These are phyloP conservation scores for Sycophaga agraensis DNA, from an alignment of 1,140 invertebrate genomes.

Conservation along the genomic window DNA sequence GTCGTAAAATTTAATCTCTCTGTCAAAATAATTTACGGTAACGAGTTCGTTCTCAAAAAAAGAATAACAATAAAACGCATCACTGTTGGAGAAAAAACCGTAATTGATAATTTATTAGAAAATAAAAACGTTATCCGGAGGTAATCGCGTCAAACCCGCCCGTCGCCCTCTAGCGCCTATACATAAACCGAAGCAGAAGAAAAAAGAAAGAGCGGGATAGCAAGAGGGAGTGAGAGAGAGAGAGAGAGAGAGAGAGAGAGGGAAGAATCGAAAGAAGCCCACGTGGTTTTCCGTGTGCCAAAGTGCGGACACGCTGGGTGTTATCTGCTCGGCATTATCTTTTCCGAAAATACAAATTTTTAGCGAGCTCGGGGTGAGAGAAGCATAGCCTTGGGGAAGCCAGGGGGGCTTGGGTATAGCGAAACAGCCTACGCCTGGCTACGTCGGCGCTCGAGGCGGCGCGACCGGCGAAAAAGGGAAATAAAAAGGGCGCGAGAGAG, in stretches of 20 bases:
- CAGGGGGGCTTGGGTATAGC: neutral
- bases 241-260: too few relatives aligned
- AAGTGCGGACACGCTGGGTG: neutral
- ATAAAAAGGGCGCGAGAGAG: conserved; percentile 6
- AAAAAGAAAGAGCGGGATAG: neutral
- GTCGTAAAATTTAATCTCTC: too few relatives aligned
- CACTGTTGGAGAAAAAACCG: neutral
- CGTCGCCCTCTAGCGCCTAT: neutral
- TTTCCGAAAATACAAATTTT: conserved; percentile 27
- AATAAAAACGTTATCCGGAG: neutral
- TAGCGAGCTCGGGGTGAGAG: conserved; percentile 3
- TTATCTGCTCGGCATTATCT: conserved; percentile 17
- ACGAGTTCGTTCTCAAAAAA: too few relatives aligned
- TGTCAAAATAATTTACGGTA: too few relatives aligned
- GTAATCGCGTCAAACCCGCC: neutral
- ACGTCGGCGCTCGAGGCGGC: neutral
- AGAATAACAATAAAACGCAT: neutral
- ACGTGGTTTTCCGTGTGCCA: neutral
- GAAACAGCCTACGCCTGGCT: too few relatives aligned
- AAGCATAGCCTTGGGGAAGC: neutral
- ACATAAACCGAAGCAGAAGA: neutral
- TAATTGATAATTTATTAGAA: conserved; percentile 6
- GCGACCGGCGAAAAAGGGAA: neutral
- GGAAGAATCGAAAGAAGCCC: too few relatives aligned
- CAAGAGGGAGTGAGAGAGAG: too few relatives aligned